Base-by-base conservation (phyloP, 2,888 invertebrate genomes). In the Hecatera dysodea region DNA sequence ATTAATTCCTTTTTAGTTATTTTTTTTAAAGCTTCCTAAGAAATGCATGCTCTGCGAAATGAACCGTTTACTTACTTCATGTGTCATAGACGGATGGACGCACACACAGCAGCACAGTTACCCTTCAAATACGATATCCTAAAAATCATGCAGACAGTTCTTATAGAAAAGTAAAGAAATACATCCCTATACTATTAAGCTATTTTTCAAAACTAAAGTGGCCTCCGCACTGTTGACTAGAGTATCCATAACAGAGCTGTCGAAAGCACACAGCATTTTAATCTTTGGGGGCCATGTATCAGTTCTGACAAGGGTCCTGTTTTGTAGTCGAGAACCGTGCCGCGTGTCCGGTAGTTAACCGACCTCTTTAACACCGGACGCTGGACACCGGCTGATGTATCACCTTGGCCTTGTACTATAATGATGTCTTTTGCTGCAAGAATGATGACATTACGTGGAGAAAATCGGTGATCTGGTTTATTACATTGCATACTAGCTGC, bases 231-330 rank as follows among this genome's bases (percentile, higher is more conserved):
- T 33, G 48, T 69, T 72, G 62, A 76, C 66, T 66, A 33, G 62
- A 63, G 59, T 74, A 75, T 76, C 44, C 7, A 75, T 79, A 64
- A 77, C 56, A 61, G 68, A 78, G 78, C 64, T 77, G 80, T 72
- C 76, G 73, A 84, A 82, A 81, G 82, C 84, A 84, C 75, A 62
- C 72, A 83, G 86, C 81, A 87, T 87, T 83, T 85, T 84, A 83
- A 85, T 84, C 78, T 73, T 75, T 78, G 42, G 61, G 59, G 75
- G 56, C 72, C 67, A 81, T 79, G 77, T 75, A 75, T 76, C 76
- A 74, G 67, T 78, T 73, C 65, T 86, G 86, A 85, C 81, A 77
- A 80, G 85, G 85, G 85, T 84, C 72, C 79, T 84, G 72, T 81
- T 85, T 86, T 81, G 85, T 86, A 85, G 86, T 86, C 86, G 72